Evolutionary conservation across 2,888 invertebrate genomes (phyloP).

Genomic region (Noctua janthe): DNA sequence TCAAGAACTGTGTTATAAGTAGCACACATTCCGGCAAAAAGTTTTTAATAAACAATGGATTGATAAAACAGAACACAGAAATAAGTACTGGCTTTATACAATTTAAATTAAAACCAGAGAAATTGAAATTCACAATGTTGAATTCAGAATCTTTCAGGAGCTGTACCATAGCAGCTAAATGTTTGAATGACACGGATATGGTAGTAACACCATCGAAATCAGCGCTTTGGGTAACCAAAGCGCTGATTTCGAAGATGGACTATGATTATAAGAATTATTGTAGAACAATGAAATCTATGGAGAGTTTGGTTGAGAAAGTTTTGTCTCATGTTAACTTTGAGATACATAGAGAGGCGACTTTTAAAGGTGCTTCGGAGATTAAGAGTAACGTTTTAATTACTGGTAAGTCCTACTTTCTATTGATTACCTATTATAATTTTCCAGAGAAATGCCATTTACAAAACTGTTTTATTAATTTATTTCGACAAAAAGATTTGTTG

Average conservation of each 20-base stretch:
- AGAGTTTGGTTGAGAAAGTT: slow-evolving; percentile 81
- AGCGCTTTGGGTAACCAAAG: slow-evolving; percentile 70
- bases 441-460: neutral
- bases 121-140: slow-evolving; percentile 86
- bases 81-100: slow-evolving; percentile 82
- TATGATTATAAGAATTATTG: slow-evolving; percentile 86
- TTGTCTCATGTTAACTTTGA: slow-evolving; percentile 83
- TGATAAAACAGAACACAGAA: slow-evolving; percentile 85
- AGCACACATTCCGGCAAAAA: slow-evolving; percentile 86
- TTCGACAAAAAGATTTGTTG: neutral
- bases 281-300: slow-evolving; percentile 88
- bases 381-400: slow-evolving; percentile 86
- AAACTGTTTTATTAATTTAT: neutral
- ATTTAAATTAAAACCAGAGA: slow-evolving; percentile 86
- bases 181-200: slow-evolving; percentile 78
- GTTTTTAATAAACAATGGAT: slow-evolving; percentile 89
- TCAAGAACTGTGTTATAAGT: slow-evolving; percentile 88
- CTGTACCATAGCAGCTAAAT: slow-evolving; percentile 85
- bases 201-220: slow-evolving; percentile 17
- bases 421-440: neutral
- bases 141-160: slow-evolving; percentile 88
- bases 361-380: slow-evolving; percentile 84
- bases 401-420: slow-evolving; percentile 73
- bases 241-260: slow-evolving; percentile 74
- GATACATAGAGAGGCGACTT: slow-evolving; percentile 84